Base-by-base conservation (phyloP, 23 tunicate genomes). In the Ascidia mentula region DNA sequence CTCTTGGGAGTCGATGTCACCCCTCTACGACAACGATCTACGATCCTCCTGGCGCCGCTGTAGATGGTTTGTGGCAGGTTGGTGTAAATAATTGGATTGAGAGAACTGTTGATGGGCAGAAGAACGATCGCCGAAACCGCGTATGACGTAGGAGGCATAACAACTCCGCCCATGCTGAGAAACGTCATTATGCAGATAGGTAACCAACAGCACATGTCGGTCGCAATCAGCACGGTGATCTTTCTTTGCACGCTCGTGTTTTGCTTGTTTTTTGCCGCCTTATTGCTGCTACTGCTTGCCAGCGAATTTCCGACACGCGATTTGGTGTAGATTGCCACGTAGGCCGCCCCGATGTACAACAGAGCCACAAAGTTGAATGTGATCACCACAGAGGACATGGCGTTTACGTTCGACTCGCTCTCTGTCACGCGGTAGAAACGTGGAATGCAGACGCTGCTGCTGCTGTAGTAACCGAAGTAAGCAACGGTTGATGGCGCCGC, bases 381-480 rank as follows among this genome's bases (percentile, higher is more conserved):
- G 32, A 82, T 45, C 36, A 82, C 73, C 3, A 72, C 12, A 17
- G 40, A 42, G 32, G 85, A 72, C 30, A 34, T 74, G 31, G 37
- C 42, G 34, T 53, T 53, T 69, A 77, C 38, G 38, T 36, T 32
- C 13, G 38, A 32, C 13, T 60, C 53, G 36, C 42, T 22, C 1
- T 8, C 24, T 1, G 34, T 32, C 17, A 36, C 24, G 65, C 35
- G 40, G 72, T 34, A 82, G 37, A 72, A 31, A 28, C 73, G 76
- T 15, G 91, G 91, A 26, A 87, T 18, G 69, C 91, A 87, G 28
- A 87, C 81, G 13, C 86, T 74, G 34, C 61, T 77, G 31, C 73
- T 31, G 71, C 91, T 81, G 81, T 73, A 87, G 37, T 53, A 81
- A 18, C 86, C 91, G 74, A 81, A 81, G 74, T 34, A 81, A 37